These are phyloP conservation scores for Hypomecis punctinalis DNA, from an alignment of 2,888 invertebrate species.

Conservation along the genomic window DNA sequence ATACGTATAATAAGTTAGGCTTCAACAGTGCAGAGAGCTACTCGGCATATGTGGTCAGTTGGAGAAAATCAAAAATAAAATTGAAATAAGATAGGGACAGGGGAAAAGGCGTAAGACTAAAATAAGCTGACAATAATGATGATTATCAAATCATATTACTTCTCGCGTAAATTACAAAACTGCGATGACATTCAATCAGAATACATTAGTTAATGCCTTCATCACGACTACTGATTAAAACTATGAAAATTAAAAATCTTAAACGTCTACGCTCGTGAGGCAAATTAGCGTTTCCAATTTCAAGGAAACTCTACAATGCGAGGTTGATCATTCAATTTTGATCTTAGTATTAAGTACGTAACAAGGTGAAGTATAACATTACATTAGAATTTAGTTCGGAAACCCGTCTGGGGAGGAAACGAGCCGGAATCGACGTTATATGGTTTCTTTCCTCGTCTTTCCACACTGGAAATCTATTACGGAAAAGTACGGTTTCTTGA, in stretches of 20 bases:
- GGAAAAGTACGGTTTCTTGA: slow-evolving; percentile 14
- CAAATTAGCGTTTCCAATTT: slow-evolving; percentile 35
- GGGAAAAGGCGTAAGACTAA: too few species aligned
- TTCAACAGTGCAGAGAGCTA: too few species aligned
- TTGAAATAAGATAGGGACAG: too few species aligned
- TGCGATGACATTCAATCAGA: background rate
- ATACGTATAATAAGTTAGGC: too few species aligned
- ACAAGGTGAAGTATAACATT: slow-evolving; percentile 46
- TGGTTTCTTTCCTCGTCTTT: slow-evolving; percentile 61
- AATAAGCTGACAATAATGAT: too few species aligned
- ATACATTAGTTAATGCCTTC: background rate
- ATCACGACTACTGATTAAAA: background rate
- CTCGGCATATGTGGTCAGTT: too few species aligned
- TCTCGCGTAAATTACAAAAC: too few species aligned
- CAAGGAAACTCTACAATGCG: slow-evolving; percentile 33
- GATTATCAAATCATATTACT: too few species aligned
- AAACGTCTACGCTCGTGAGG: slow-evolving; percentile 10
- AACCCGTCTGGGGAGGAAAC: slow-evolving; percentile 53
- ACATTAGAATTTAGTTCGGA: slow-evolving; percentile 47
- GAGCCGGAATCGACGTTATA: slow-evolving; percentile 48
- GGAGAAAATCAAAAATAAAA: too few species aligned
- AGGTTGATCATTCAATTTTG: slow-evolving; percentile 19
- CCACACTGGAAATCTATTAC: slow-evolving; percentile 16
- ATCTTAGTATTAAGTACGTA: slow-evolving; percentile 33
- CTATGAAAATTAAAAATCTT: slow-evolving; percentile 3